These are phyloP conservation scores for Sandelia bainsii DNA, from an alignment of 2,797 vertebrate species.

Conservation along the genomic window DNA sequence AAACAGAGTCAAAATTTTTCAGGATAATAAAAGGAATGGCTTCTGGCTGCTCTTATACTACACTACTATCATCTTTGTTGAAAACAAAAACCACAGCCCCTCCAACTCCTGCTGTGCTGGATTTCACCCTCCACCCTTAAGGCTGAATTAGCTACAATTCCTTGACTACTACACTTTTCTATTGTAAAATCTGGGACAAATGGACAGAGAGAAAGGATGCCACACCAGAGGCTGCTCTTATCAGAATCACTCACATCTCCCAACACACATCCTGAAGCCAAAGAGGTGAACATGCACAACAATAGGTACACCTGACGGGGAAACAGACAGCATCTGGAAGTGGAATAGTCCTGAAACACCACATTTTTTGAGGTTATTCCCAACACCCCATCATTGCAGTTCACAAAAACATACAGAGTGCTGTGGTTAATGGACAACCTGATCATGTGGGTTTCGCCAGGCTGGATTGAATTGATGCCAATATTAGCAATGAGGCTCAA, in stretches of 20 bases:
- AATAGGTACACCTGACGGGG: conserved; percentile 33
- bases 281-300: conserved; percentile 38
- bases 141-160: conserved; percentile 83
- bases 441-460: no score
- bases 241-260: conserved; percentile 54
- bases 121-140: conserved; percentile 70
- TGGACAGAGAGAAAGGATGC: conserved; percentile 67
- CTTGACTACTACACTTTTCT: conserved; percentile 74
- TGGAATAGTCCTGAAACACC: conserved; percentile 1
- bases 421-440: no score
- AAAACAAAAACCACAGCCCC: conserved; percentile 39
- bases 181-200: conserved; percentile 83
- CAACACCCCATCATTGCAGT: not conserved
- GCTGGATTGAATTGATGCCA: no score
- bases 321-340: conserved; percentile 7
- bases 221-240: conserved; percentile 77
- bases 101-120: conserved; percentile 45
- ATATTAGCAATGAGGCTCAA: no score
- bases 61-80: conserved; percentile 8
- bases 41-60: conserved; percentile 41
- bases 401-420: no score
- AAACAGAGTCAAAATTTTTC: conserved; percentile 14
- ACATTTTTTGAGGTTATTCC: conserved; percentile 6
- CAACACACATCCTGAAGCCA: conserved; percentile 40
- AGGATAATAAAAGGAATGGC: conserved; percentile 22